A percentile compares a stretch with the other conserved stretches of the same genome.
Evolutionary conservation across 2,113 vertebrate genomes (phyloP).

Genomic region (Rhegmatorhina hoffmannsi): DNA sequence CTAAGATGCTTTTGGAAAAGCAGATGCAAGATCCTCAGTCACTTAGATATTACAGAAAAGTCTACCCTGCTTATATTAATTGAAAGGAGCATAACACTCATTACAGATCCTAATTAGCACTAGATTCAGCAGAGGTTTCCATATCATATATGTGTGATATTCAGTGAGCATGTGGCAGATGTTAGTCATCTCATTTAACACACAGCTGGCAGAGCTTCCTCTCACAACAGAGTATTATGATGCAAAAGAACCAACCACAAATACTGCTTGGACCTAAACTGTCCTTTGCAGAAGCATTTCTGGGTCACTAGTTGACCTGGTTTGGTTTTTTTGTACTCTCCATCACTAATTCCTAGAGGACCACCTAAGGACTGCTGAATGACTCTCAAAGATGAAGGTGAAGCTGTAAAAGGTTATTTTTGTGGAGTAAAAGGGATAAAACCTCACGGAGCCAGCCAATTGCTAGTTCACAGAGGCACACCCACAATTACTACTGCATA

Average conservation of each 20-base stretch:
- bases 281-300: background rate
- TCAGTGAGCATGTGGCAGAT: background rate
- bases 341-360: background rate
- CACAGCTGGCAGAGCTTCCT: background rate
- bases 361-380: background rate
- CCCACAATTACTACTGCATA: background rate
- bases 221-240: background rate
- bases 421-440: background rate
- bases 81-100: background rate
- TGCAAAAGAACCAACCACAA: background rate
- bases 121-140: background rate
- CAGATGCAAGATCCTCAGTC: background rate
- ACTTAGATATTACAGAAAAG: background rate
- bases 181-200: background rate
- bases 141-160: background rate
- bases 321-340: background rate
- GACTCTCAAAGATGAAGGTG: background rate
- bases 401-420: background rate
- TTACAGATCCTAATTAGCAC: background rate
- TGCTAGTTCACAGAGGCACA: background rate
- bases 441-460: background rate
- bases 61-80: background rate
- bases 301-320: background rate
- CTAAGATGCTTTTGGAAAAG: background rate
- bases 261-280: background rate